phyloP scores from a whole-genome alignment of 2,888 invertebrate species.

The Ochropacha duplaris region DNA sequence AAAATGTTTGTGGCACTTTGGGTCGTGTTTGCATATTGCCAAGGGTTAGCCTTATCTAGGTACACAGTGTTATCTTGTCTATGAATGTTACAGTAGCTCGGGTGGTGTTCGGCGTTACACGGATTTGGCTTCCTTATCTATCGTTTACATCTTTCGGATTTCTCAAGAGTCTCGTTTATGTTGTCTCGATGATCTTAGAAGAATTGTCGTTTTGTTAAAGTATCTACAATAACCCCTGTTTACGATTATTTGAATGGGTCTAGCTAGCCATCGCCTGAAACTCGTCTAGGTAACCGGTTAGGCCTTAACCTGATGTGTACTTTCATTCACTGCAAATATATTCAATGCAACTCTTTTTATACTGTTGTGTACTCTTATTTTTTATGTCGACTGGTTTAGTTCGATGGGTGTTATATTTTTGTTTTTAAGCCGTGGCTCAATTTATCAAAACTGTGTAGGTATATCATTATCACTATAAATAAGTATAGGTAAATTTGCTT shows the following conservation, averaged over 20 bases:
- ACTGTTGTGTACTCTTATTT: no score
- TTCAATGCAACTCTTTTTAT: no score
- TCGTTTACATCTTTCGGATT: conserved; percentile 30
- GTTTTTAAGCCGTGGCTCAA: no score
- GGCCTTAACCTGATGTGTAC: not conserved
- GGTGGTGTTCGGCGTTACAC: conserved; percentile 27
- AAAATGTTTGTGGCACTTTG: conserved; percentile 8
- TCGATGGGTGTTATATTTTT: no score
- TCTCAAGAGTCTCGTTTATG: conserved; percentile 35
- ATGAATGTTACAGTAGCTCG: conserved; percentile 43
- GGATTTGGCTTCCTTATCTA: conserved; percentile 38
- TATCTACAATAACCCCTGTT: not conserved
- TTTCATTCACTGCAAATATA: no score
- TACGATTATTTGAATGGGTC: not conserved
- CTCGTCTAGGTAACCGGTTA: not conserved
- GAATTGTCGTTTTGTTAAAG: not conserved
- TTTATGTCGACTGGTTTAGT: no score
- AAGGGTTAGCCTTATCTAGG: conserved; percentile 35
- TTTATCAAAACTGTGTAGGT: no score
- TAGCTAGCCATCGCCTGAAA: not conserved
- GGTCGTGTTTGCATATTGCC: conserved; percentile 29
- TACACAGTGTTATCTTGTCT: conserved; percentile 41
- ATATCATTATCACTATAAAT: no score
- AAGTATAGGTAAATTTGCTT: no score
- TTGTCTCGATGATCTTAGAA: conserved; percentile 15